Evolutionary conservation across 2,888 invertebrate genomes (phyloP).

Genomic region (Poecilobothrus nobilitatus): DNA sequence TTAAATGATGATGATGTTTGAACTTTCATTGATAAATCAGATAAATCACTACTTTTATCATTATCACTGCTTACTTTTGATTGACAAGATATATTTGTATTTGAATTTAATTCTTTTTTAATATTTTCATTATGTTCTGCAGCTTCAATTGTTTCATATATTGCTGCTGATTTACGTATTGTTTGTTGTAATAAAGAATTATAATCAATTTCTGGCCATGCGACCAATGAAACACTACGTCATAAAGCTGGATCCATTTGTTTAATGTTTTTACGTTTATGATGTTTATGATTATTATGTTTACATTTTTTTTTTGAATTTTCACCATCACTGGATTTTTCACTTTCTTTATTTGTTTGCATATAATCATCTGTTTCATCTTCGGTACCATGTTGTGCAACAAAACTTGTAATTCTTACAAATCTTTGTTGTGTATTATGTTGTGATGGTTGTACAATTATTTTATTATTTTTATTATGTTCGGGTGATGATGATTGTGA

Average conservation of each 20-base stretch:
- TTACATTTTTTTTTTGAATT: slow-evolving; percentile 25
- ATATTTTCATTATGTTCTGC: not conserved
- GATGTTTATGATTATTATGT: slow-evolving; percentile 34
- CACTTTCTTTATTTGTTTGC: slow-evolving; percentile 3
- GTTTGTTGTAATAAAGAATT: slow-evolving; percentile 42
- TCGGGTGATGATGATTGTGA: slow-evolving; percentile 7
- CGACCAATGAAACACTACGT: slow-evolving; percentile 46
- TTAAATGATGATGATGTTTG: not conserved
- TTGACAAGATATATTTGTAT: not conserved
- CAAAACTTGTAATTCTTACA: slow-evolving; percentile 7
- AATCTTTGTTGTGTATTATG: slow-evolving; percentile 13
- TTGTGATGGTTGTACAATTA: slow-evolving; percentile 12
- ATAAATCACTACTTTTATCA: not conserved
- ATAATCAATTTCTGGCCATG: slow-evolving; percentile 45
- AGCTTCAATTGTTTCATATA: slow-evolving; percentile 34
- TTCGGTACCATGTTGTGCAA: slow-evolving; percentile 15
- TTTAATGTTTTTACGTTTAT: slow-evolving; percentile 34
- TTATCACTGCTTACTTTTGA: not conserved
- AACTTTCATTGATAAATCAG: not conserved
- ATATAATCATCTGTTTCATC: slow-evolving; percentile 2
- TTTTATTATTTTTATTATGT: slow-evolving; percentile 3
- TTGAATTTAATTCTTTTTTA: not conserved
- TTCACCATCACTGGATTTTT: not conserved
- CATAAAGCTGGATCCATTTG: slow-evolving; percentile 39
- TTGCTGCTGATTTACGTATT: slow-evolving; percentile 37